Evolutionary conservation across 2,888 invertebrate genomes (phyloP), one percentile per base, ranked within the genome.

Genomic region (Galerucella nymphaeae): DNA sequence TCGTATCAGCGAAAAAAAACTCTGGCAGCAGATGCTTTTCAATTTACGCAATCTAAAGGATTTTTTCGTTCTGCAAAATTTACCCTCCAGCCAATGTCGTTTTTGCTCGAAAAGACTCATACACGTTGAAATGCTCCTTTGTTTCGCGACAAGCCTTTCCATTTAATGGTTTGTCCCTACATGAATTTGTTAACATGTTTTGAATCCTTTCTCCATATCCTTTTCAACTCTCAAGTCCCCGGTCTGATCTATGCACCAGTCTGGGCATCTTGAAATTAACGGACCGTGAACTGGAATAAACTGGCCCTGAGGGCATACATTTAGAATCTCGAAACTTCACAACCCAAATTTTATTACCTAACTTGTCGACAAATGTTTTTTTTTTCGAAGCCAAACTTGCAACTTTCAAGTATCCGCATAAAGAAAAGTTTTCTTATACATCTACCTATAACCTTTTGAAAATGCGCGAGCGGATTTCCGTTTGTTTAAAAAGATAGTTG

Each of bases 281-380:
- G 78, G 80, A 80, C 78, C 82, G 79, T 81, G 79, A 82, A 81
- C 80, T 76, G 76, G 79, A 82, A 81, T 80, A 80, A 81, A 82
- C 81, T 81, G 79, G 79, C 78, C 78, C 77, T 77, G 78, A 79
- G 78, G 79, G 68, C 77, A 76, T 74, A 78, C 79, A 77, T 78
- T 80, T 79, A 79, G 76, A 74, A 77, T 74, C 74, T 67, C 75
- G 74, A 78, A 80, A 78, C 77, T 77, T 76, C 77, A 77, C 78
- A 75, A 75, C 78, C 79, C 77, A 79, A 80, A 82, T 82, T 81
- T 80, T 81, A 80, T 80, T 80, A 79, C 77, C 73, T 68, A 78
- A 75, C 74, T 76, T 74, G 68, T 66, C 59, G 72, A 67, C 76
- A 63, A 69, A 71, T 75, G 73, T 71, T 75, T 70, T 75, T 71